Conservation (phyloP, 2,888 invertebrate species). For the Adelognathus sp. region DNA sequence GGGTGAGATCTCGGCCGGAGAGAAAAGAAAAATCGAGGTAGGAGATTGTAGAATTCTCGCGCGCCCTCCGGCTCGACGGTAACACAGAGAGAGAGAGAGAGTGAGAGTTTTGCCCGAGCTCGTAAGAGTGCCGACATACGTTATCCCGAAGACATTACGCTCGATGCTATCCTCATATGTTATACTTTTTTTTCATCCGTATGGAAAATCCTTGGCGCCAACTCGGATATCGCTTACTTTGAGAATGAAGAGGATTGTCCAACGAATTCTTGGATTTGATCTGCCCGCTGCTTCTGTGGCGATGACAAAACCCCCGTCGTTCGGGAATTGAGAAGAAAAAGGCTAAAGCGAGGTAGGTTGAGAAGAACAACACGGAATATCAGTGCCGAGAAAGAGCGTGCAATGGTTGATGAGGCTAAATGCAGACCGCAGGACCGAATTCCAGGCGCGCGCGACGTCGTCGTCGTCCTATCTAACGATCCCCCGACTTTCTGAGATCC, state of each 20-base stretch:
- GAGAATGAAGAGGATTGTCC: not conserved
- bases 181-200: not conserved
- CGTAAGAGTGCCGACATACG: not conserved
- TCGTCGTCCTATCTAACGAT: slow-evolving; percentile 49
- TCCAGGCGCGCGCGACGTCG: slow-evolving; percentile 25
- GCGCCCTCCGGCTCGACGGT: slow-evolving; percentile 9
- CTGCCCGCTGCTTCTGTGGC: slow-evolving; percentile 32
- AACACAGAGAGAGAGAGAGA: not conserved
- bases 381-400: slow-evolving; percentile 10
- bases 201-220: not conserved
- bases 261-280: slow-evolving; percentile 29
- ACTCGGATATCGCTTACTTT: not conserved
- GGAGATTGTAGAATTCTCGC: not conserved
- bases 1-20: no score
- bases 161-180: not conserved
- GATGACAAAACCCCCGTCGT: slow-evolving; percentile 50
- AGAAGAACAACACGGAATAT: slow-evolving; percentile 17
- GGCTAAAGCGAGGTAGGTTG: not conserved
- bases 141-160: not conserved
- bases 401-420: slow-evolving; percentile 35
- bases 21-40: no score
- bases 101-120: not conserved
- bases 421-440: slow-evolving; percentile 29
- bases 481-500: slow-evolving; percentile 45
- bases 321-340: slow-evolving; percentile 31